A percentile compares a stretch with the other conserved stretches of the same genome.
phyloP scores from a whole-genome alignment of 2,888 invertebrate species.

The Myopa testacea region DNA sequence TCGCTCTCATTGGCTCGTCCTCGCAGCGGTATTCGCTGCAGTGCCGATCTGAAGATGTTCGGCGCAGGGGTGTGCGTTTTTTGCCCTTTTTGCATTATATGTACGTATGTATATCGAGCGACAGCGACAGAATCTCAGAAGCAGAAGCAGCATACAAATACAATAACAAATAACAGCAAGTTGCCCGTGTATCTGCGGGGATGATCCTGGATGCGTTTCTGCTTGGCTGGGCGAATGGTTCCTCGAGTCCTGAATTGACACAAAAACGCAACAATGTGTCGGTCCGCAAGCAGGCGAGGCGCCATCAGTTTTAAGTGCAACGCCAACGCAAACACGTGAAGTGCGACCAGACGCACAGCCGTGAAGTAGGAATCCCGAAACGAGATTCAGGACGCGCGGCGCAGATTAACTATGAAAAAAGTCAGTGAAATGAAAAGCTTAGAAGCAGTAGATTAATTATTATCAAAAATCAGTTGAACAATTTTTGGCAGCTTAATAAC shows the following conservation, averaged over 20 bases:
- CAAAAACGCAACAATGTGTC: slow-evolving; percentile 23
- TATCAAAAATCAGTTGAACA: no score
- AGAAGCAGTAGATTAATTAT: neutral
- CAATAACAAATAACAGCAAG: neutral
- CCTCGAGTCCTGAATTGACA: slow-evolving; percentile 29
- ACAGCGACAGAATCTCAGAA: neutral
- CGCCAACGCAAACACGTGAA: slow-evolving; percentile 32
- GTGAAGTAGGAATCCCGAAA: neutral
- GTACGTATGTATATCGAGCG: neutral
- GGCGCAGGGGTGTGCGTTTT: slow-evolving; percentile 24
- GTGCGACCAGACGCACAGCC: neutral
- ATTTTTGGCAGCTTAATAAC: no score
- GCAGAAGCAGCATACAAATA: neutral
- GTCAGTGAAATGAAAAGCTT: neutral
- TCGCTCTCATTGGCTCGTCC: slow-evolving; percentile 32
- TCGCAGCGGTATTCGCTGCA: neutral
- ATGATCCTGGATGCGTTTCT: slow-evolving; percentile 26
- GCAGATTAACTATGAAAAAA: neutral
- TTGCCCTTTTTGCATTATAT: slow-evolving; percentile 10
- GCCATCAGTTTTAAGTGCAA: slow-evolving; percentile 30
- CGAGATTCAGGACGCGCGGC: neutral
- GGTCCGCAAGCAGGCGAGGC: neutral
- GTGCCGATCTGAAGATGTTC: neutral
- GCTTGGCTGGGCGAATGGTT: slow-evolving; percentile 18
- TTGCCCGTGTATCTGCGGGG: slow-evolving; percentile 26